Percentiles rank a stretch among this genome's conserved stretches.
phyloP scores from a whole-genome alignment of 2,888 invertebrate species.

The Sympetrum striolatum region DNA sequence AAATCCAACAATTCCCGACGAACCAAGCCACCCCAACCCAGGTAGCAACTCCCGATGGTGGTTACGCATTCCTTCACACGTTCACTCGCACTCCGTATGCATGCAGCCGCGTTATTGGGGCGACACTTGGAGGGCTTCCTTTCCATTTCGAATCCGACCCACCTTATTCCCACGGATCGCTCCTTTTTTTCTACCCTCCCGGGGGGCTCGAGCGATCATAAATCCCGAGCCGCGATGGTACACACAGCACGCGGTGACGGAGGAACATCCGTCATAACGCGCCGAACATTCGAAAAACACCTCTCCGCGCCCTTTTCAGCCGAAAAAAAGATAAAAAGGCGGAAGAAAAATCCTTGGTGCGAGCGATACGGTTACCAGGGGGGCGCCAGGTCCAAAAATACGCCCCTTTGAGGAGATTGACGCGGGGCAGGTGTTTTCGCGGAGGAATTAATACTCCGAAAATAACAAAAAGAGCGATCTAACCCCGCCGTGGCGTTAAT shows the following conservation, averaged over 20 bases:
- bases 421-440: not conserved
- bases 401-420: not conserved
- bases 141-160: not conserved
- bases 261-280: not conserved
- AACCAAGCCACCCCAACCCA: no score
- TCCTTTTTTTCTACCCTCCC: not conserved
- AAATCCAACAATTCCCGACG: no score
- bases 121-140: not conserved
- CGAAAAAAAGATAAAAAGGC: not conserved
- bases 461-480: not conserved
- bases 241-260: not conserved
- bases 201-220: not conserved
- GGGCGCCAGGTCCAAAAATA: not conserved
- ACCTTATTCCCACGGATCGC: not conserved
- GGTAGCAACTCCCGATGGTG: no score
- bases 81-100: not conserved
- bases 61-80: not conserved
- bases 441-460: not conserved
- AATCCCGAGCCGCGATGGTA: not conserved
- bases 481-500: not conserved
- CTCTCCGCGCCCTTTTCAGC: not conserved
- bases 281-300: not conserved
- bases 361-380: not conserved
- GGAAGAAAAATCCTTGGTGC: not conserved
- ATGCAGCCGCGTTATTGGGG: not conserved